Evolutionary conservation across 2,888 invertebrate genomes (phyloP).

Genomic region (Dynastes tityus): DNA sequence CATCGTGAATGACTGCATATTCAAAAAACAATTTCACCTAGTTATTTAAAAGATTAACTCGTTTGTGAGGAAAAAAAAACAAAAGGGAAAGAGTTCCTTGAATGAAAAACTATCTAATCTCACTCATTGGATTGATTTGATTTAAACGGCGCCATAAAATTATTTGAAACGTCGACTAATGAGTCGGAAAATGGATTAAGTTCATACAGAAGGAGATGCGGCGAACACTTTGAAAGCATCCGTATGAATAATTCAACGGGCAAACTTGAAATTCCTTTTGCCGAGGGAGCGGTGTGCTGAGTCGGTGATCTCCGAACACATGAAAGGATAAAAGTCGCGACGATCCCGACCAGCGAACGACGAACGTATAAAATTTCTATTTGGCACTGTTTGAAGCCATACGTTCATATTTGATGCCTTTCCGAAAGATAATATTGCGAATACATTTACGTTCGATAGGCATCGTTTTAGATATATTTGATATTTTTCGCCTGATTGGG

Average conservation of each 20-base stretch:
- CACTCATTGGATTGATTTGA: neutral
- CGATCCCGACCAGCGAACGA: neutral
- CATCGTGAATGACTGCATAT: too few relatives aligned
- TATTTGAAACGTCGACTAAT: slow-evolving; percentile 7
- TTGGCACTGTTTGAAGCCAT: slow-evolving; percentile 9
- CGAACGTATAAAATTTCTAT: slow-evolving; percentile 18
- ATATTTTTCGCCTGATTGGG: neutral
- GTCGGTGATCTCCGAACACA: slow-evolving; percentile 7
- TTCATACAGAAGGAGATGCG: slow-evolving; percentile 3
- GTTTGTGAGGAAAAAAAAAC: too few relatives aligned
- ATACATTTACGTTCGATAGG: neutral
- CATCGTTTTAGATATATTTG: neutral
- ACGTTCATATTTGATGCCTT: slow-evolving; percentile 7
- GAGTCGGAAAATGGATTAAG: slow-evolving; percentile 15
- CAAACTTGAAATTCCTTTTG: slow-evolving; percentile 12
- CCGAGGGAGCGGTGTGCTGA: neutral
- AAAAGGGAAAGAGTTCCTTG: too few relatives aligned
- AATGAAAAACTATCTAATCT: too few relatives aligned
- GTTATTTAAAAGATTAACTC: too few relatives aligned
- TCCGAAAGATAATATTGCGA: slow-evolving; percentile 4
- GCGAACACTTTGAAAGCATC: slow-evolving; percentile 1
- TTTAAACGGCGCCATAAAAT: neutral
- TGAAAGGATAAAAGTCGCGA: slow-evolving; percentile 17
- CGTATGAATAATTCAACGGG: slow-evolving; percentile 24
- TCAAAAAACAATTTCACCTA: too few relatives aligned